A percentile compares a stretch with the other conserved stretches of the same genome.
These are phyloP conservation scores for Gasterosteus aculeatus DNA, from an alignment of 2,113 vertebrate species.

Conservation along the genomic window DNA sequence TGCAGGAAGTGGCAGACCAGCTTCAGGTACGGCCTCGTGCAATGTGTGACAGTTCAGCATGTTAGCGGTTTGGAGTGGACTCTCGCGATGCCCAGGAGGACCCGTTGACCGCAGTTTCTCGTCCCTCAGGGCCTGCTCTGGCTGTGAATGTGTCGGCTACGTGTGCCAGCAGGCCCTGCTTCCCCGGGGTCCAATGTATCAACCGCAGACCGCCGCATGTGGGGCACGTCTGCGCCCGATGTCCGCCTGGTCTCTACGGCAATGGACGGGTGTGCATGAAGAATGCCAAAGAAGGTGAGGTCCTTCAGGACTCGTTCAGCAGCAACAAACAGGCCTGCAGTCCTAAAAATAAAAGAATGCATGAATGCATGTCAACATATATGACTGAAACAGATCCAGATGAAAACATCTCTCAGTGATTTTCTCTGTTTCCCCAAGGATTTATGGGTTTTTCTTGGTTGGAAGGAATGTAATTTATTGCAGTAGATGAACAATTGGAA, in stretches of 20 bases:
- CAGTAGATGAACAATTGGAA: slow-evolving; percentile 17
- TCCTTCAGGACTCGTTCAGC: too few species aligned
- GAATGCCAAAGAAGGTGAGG: slow-evolving; percentile 64
- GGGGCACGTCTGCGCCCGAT: slow-evolving; percentile 81
- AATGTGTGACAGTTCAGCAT: neutral
- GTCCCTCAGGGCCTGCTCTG: slow-evolving; percentile 19
- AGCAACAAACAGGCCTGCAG: neutral
- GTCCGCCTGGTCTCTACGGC: slow-evolving; percentile 79
- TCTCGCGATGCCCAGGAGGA: neutral
- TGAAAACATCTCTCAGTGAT: slow-evolving; percentile 11
- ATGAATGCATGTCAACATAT: neutral
- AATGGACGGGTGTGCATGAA: slow-evolving; percentile 79
- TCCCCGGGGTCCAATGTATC: slow-evolving; percentile 82
- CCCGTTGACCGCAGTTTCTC: neutral
- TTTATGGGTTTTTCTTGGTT: slow-evolving; percentile 25
- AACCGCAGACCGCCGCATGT: slow-evolving; percentile 76
- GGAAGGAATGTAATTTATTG: slow-evolving; percentile 27
- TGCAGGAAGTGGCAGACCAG: neutral
- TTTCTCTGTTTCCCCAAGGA: slow-evolving; percentile 8
- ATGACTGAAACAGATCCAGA: neutral
- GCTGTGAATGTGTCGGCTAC: slow-evolving; percentile 45
- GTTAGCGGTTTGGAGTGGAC: neutral
- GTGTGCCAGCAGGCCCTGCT: slow-evolving; percentile 82
- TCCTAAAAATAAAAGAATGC: neutral
- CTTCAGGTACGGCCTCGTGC: slow-evolving; percentile 37